Evolutionary conservation across 2,797 vertebrate genomes (phyloP).

Genomic region (Ctenochaetus hawaiiensis): DNA sequence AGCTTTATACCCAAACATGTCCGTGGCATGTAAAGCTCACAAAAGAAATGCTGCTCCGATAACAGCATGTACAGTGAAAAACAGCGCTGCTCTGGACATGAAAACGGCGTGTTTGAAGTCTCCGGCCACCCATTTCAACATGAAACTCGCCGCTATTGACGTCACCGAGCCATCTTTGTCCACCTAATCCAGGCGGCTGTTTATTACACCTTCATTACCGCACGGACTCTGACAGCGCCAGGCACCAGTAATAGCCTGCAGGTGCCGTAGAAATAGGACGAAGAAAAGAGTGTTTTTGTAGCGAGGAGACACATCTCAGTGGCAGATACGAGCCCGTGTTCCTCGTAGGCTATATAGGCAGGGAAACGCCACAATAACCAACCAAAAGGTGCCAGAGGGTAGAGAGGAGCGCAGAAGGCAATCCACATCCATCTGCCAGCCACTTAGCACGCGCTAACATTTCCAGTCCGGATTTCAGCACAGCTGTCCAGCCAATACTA

Average conservation of each 20-base stretch:
- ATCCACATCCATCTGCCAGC: conserved; percentile 78
- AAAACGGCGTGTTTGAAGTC: conserved; percentile 27
- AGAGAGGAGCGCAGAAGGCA: conserved; percentile 80
- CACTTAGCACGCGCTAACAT: conserved; percentile 66
- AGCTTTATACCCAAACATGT: conserved; percentile 17
- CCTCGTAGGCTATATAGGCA: conserved; percentile 72
- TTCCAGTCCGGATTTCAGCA: conserved; percentile 73
- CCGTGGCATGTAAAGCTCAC: not conserved
- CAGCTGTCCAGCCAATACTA: conserved; percentile 64
- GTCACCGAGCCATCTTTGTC: conserved; percentile 88
- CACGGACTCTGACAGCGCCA: conserved; percentile 68
- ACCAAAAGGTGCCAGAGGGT: conserved; percentile 77
- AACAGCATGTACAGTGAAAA: not conserved
- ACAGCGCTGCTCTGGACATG: not conserved
- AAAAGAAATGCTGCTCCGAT: not conserved
- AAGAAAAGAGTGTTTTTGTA: not conserved
- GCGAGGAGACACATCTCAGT: conserved; percentile 33
- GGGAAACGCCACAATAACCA: conserved; percentile 74
- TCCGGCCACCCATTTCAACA: conserved; percentile 78
- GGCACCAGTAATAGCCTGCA: conserved; percentile 67
- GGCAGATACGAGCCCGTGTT: conserved; percentile 54
- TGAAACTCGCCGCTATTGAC: conserved; percentile 84
- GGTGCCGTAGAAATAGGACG: conserved; percentile 57
- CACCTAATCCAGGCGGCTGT: conserved; percentile 84
- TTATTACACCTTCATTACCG: conserved; percentile 82